Conservation (phyloP, 2,888 invertebrate species). For the Chrysolina americana region DNA sequence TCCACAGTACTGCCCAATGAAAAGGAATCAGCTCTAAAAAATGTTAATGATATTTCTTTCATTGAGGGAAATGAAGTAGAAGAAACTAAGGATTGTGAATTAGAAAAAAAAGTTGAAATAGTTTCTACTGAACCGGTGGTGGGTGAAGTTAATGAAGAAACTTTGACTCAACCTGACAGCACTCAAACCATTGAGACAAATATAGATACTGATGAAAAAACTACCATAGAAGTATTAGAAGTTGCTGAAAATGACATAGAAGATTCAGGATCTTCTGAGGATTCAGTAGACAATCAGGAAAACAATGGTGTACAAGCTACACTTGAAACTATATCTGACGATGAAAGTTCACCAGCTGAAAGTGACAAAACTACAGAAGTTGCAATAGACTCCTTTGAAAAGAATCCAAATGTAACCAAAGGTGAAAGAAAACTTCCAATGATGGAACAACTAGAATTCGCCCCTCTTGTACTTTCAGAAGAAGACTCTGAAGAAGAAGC, state of each 20-base stretch:
- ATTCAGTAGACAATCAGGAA: not conserved
- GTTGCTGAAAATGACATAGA: conserved; percentile 38
- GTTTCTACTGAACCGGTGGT: not conserved
- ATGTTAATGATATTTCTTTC: not conserved
- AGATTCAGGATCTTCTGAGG: not conserved
- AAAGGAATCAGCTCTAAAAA: conserved; percentile 8
- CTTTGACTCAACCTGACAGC: conserved; percentile 19
- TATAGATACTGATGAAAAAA: conserved; percentile 41
- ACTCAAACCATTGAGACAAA: conserved; percentile 32
- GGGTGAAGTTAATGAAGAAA: conserved; percentile 8
- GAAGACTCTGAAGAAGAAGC: conserved; percentile 44
- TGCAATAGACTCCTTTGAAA: conserved; percentile 23
- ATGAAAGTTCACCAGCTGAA: conserved; percentile 7
- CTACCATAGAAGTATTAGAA: conserved; percentile 45
- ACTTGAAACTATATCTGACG: conserved; percentile 28
- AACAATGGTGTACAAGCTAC: conserved; percentile 29
- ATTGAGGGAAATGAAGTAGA: conserved; percentile 15
- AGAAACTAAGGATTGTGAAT: conserved; percentile 22
- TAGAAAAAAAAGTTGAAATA: not conserved
- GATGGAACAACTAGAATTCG: conserved; percentile 36
- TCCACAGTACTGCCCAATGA: not conserved
- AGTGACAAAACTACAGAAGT: not conserved
- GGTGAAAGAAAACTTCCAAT: conserved; percentile 6
- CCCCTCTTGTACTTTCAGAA: conserved; percentile 43
- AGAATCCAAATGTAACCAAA: not conserved